Conservation (phyloP, 2,888 invertebrate species). For the Calliopum simillimum region DNA sequence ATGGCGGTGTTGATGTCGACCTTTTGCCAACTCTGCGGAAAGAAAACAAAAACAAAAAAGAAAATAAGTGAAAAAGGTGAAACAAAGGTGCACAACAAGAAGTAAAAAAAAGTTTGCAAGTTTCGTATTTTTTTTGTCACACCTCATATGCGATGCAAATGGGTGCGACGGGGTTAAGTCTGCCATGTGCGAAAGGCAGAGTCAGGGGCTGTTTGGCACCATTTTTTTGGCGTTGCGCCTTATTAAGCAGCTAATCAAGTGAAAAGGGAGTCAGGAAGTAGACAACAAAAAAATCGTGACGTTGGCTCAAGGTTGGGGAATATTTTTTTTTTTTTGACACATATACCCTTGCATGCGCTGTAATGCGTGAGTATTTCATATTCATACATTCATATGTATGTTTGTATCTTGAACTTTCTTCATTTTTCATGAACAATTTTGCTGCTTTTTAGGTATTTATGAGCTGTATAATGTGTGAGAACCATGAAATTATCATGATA, state of each 20-base stretch:
- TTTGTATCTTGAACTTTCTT: no score
- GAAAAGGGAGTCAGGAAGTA: not conserved
- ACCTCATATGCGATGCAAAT: no score
- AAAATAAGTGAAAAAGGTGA: slow-evolving; percentile 17
- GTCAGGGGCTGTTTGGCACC: slow-evolving; percentile 14
- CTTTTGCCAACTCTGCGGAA: slow-evolving; percentile 84
- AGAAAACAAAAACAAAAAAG: slow-evolving; percentile 7
- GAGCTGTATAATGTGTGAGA: slow-evolving; percentile 1
- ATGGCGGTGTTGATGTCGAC: slow-evolving; percentile 84
- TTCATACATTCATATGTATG: slow-evolving; percentile 12
- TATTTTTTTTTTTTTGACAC: slow-evolving; percentile 11
- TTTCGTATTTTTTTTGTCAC: not conserved
- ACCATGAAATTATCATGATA: slow-evolving; percentile 1
- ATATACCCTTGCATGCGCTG: not conserved
- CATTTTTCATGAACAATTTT: not conserved
- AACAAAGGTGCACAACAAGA: slow-evolving; percentile 14
- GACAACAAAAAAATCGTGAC: not conserved
- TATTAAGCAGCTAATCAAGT: slow-evolving; percentile 52
- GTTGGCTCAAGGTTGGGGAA: not conserved
- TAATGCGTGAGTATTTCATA: not conserved
- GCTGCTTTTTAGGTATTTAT: slow-evolving; percentile 16
- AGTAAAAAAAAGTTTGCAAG: not conserved
- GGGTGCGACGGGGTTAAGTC: no score
- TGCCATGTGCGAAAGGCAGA: no score
- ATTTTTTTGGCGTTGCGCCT: slow-evolving; percentile 24